These are phyloP conservation scores for Heteromyza rotundicornis DNA, from an alignment of 2,888 invertebrate species.

Conservation along the genomic window DNA sequence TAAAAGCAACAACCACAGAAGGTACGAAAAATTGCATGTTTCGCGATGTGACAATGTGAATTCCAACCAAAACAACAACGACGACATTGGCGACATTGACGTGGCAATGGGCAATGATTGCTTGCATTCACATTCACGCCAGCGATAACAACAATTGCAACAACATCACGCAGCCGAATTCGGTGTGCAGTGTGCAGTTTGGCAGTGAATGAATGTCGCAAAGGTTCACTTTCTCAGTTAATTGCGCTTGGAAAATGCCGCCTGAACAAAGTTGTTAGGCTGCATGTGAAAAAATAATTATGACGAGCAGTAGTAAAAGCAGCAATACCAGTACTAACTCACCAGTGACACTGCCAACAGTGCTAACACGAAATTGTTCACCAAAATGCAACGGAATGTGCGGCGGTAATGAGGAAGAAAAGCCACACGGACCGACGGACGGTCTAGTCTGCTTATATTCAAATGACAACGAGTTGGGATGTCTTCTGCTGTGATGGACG, in stretches of 20 bases:
- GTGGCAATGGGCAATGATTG: constrained; percentile 7
- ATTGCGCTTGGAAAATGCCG: constrained; percentile 39
- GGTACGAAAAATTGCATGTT: too few relatives aligned
- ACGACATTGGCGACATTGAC: constrained; percentile 13
- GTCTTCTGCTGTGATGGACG: not conserved
- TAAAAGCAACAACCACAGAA: too few relatives aligned
- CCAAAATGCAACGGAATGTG: not conserved
- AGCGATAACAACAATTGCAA: not conserved
- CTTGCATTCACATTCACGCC: not conserved
- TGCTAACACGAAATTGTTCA: too few relatives aligned
- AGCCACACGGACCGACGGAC: not conserved
- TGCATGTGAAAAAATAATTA: constrained; percentile 24
- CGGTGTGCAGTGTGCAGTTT: not conserved
- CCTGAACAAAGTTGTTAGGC: not conserved
- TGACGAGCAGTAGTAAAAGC: constrained; percentile 6
- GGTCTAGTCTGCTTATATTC: not conserved
- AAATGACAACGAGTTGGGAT: not conserved
- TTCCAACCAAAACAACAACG: constrained; percentile 44
- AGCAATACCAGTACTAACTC: too few relatives aligned
- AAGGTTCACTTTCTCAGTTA: constrained; percentile 49
- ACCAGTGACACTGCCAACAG: too few relatives aligned
- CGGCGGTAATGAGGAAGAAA: not conserved
- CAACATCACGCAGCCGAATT: not conserved
- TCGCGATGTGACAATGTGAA: constrained; percentile 14
- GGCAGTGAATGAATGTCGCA: constrained; percentile 44